Evolutionary conservation across 2,888 invertebrate species (phyloP), one percentile per base, ranked within the genome.

Genomic region (Trachelus tabidus): DNA sequence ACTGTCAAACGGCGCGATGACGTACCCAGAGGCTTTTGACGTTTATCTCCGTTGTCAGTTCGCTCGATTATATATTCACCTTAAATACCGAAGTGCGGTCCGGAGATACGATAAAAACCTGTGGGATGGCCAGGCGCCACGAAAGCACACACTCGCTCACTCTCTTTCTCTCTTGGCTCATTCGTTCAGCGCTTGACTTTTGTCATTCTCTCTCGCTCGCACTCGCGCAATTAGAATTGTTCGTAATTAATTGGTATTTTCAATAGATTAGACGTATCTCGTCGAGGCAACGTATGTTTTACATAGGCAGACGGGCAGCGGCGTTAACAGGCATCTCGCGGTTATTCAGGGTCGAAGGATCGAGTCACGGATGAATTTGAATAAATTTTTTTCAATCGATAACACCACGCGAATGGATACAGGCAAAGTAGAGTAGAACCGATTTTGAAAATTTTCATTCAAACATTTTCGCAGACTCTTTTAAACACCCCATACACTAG

Each of bases 211-310:
- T 74, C 23, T 35, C 79, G 73, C 76, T 79, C 78, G 11, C 71
- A 71, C 33, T 71, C 71, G 33, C 71, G 71, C 71, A n/a, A 33
- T 30, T 71, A 71, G 33, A 71, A n/a, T 71, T 33, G 11, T 71
- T 23, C 30, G n/a, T 71, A 71, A 71, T 33, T 71, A 33, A 31
- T 30, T 77, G 23, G 4, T 74, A 34, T 30, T 34, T 15, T 34
- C 12, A 86, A 86, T 88, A 85, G 87, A 86, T 85, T 83, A 87
- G 85, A 87, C 84, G 84, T 79, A 83, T 86, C 83, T 15, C 82
- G 78, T 87, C 83, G 84, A 87, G 87, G 88, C 86, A 87, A 84
- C 81, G 83, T 82, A 86, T 40, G 40, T 85, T 83, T 83, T 81
- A 84, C 83, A 84, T 81, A 84, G 84, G 80, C 83, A 87, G 83